Evolutionary conservation across 2,797 vertebrate genomes (phyloP), one percentile per base, ranked within the genome.

Genomic region (Enteromius treurensis): DNA sequence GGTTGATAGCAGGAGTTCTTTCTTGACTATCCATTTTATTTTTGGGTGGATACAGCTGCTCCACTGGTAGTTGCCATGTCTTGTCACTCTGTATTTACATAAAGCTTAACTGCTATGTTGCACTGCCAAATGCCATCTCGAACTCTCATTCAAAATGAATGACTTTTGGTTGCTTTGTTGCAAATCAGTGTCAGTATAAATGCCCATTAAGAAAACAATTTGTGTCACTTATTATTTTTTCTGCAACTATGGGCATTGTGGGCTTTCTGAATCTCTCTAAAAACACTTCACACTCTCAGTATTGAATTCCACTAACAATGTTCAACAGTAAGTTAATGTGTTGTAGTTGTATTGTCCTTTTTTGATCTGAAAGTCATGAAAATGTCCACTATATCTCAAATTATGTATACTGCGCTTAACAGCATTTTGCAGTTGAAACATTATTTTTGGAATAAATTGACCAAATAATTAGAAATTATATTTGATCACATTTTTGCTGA

Each of bases 161-260:
- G 17, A 53, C 47, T 74, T 74, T 32, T 51, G 29, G 71, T 37
- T 80, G 49, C 65, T 55, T 42, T 69, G 17, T n/a, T 55, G 49
- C 49, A 29, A 29, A 21, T 55, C 15, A 11, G 21, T 58, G 32
- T 80, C 65, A 80, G 37, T 70, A 11, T 14, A 69, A 80, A 45
- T 55, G 51, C 73, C 78, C 13, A 32, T 67, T 23, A 42, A 1
- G 17, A 29, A 80, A 58, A 40, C 65, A 60, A 5, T 29, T 42
- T 55, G 26, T 55, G 64, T 26, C 34, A 55, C 13, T 29, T 11
- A 29, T 42, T 19, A 14, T 9, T 49, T 47, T 19, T 5, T 45
- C 17, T 10, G 2, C 3, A 49, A 49, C 7, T 32, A 17, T 21
- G 15, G 15, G 15, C 45, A 73, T 73, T 51, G 26, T 73, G 70